phyloP scores from a whole-genome alignment of 2,888 invertebrate genomes.

The Dolichopus griseipennis region DNA sequence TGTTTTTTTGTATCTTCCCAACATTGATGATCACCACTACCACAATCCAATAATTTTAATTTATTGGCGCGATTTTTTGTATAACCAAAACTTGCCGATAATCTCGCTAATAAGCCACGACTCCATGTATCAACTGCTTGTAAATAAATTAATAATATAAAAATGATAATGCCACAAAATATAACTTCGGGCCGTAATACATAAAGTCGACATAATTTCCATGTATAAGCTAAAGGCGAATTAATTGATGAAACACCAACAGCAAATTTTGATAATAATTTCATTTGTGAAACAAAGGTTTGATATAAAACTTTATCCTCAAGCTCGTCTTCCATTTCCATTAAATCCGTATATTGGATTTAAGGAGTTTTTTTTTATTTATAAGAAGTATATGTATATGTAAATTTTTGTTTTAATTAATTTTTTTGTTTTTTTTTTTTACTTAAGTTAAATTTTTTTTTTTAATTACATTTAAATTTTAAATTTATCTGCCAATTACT shows the following conservation, averaged over 20 bases:
- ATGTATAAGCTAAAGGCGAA: constrained; percentile 64
- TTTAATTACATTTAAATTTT: not conserved
- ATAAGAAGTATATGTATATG: not conserved
- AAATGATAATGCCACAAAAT: constrained; percentile 59
- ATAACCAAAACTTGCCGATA: constrained; percentile 39
- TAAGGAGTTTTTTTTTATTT: not conserved
- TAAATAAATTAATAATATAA: constrained; percentile 68
- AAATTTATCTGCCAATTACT: no score
- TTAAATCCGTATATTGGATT: not conserved
- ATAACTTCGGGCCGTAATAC: constrained; percentile 72
- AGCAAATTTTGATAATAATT: constrained; percentile 70
- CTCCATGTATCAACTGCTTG: constrained; percentile 79
- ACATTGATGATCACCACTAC: constrained; percentile 46
- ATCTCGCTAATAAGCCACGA: constrained; percentile 55
- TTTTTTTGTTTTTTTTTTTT: not conserved
- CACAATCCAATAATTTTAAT: constrained; percentile 28
- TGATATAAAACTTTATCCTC: constrained; percentile 82
- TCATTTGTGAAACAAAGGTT: constrained; percentile 78
- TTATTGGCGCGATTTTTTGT: constrained; percentile 29
- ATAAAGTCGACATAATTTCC: constrained; percentile 70
- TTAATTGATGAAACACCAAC: constrained; percentile 67
- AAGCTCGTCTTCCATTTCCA: constrained; percentile 79
- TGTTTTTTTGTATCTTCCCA: constrained; percentile 71
- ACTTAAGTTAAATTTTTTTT: not conserved
- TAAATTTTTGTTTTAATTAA: not conserved